Evolutionary conservation across 2,888 invertebrate genomes (phyloP).

Genomic region (Dorcus parallelipipedus): DNA sequence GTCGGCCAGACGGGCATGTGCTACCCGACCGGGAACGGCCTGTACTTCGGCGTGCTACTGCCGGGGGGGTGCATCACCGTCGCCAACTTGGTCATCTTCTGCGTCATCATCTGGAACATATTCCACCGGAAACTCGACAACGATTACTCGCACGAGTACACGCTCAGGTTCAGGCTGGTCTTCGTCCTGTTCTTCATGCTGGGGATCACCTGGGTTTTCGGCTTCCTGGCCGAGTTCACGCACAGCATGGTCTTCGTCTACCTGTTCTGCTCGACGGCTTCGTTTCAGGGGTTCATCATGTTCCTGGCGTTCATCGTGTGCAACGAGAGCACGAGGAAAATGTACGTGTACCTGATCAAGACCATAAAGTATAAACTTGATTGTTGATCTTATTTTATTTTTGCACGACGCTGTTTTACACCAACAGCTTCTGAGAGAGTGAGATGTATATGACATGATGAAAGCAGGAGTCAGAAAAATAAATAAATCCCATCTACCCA

Average conservation of each 20-base stretch:
- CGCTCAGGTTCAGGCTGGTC: conserved; percentile 57
- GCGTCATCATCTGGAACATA: conserved; percentile 54
- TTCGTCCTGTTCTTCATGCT: conserved; percentile 60
- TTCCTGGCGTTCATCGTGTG: conserved; percentile 60
- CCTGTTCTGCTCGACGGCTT: conserved; percentile 55
- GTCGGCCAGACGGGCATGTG: conserved; percentile 48
- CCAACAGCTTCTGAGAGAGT: too few relatives aligned
- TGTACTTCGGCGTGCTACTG: conserved; percentile 56
- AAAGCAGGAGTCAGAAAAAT: too few relatives aligned
- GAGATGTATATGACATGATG: too few relatives aligned
- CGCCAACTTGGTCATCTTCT: conserved; percentile 58
- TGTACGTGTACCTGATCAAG: conserved; percentile 16
- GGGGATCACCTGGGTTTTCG: conserved; percentile 61
- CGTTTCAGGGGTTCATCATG: conserved; percentile 59
- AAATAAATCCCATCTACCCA: too few relatives aligned
- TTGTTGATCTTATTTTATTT: too few relatives aligned
- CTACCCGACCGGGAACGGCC: conserved; percentile 54
- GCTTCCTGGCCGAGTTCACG: conserved; percentile 50
- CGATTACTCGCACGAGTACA: conserved; percentile 33
- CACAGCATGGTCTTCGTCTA: conserved; percentile 42
- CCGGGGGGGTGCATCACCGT: conserved; percentile 55
- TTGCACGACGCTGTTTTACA: too few relatives aligned
- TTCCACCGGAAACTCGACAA: conserved; percentile 46
- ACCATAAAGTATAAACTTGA: conserved; percentile 4
- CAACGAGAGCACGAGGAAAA: conserved; percentile 54